Evolutionary conservation across 2,797 vertebrate genomes (phyloP).

Genomic region (Sebastolobus alascanus): DNA sequence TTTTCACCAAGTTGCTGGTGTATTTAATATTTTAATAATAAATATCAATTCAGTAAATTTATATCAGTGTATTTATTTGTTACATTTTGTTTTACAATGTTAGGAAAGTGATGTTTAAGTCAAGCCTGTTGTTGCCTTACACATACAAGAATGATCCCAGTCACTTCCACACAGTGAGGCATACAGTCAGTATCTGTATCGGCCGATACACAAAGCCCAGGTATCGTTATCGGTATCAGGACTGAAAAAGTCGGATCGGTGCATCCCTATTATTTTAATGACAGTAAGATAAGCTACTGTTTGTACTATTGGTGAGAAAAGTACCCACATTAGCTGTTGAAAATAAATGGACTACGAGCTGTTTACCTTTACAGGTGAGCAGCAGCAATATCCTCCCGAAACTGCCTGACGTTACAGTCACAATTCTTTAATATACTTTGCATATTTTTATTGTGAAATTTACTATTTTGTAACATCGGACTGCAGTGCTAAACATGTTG

Average conservation of each 20-base stretch:
- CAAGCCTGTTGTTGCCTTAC: too few relatives aligned
- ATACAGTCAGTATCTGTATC: fast-evolving
- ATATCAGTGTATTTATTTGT: too few relatives aligned
- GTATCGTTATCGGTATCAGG: too few relatives aligned
- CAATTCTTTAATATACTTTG: background rate
- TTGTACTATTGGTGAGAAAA: background rate
- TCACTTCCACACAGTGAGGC: too few relatives aligned
- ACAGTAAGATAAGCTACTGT: background rate
- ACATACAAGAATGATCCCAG: too few relatives aligned
- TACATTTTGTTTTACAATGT: too few relatives aligned
- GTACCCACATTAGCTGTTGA: background rate
- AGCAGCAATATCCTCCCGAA: background rate
- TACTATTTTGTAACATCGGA: background rate
- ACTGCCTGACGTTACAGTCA: background rate
- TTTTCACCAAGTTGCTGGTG: background rate
- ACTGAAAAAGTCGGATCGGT: too few relatives aligned
- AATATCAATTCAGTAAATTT: too few relatives aligned
- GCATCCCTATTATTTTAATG: background rate
- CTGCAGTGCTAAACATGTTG: constrained; percentile 10
- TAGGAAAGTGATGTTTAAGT: too few relatives aligned
- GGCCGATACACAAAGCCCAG: too few relatives aligned
- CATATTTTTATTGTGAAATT: background rate
- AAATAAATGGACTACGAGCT: background rate
- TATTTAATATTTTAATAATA: too few relatives aligned
- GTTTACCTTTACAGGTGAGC: background rate